Evolutionary conservation across 1,140 invertebrate genomes (phyloP).

Genomic region (Parasteatoda tepidariorum): DNA sequence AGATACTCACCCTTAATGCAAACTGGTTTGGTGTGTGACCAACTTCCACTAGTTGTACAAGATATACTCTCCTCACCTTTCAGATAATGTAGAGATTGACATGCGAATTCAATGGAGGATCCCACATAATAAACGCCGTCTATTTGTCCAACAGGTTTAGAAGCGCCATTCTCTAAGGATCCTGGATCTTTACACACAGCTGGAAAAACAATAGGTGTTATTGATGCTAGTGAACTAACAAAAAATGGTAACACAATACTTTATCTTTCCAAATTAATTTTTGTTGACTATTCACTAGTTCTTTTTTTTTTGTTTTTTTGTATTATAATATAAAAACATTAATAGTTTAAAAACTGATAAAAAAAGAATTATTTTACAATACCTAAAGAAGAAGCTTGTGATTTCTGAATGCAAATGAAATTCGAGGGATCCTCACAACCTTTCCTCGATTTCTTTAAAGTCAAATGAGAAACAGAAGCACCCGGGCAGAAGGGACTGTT

Average conservation of each 20-base stretch:
- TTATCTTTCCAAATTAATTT: too few species aligned
- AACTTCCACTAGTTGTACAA: slow-evolving; percentile 45
- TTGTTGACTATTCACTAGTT: too few species aligned
- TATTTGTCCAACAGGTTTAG: slow-evolving; percentile 7
- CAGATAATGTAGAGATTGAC: slow-evolving; percentile 35
- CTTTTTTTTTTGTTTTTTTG: too few species aligned
- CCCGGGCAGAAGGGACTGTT: neutral
- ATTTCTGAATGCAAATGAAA: slow-evolving; percentile 20
- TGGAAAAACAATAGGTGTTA: neutral
- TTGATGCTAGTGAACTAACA: too few species aligned
- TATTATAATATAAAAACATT: too few species aligned
- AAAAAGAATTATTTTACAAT: neutral
- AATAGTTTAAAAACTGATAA: too few species aligned
- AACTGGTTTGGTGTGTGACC: slow-evolving; percentile 44
- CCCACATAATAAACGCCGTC: slow-evolving; percentile 42
- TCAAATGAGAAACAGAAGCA: neutral
- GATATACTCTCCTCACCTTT: slow-evolving; percentile 27
- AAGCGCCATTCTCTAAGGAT: slow-evolving; percentile 4
- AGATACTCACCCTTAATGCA: slow-evolving; percentile 48
- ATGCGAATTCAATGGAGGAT: slow-evolving; percentile 37
- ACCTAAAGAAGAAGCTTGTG: slow-evolving; percentile 20
- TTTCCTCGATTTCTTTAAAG: neutral
- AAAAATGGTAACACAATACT: too few species aligned
- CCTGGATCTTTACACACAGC: slow-evolving; percentile 52
- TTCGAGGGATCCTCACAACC: neutral